Evolutionary conservation across 2,888 invertebrate species (phyloP).

Genomic region (Noctuana brunneofusca): DNA sequence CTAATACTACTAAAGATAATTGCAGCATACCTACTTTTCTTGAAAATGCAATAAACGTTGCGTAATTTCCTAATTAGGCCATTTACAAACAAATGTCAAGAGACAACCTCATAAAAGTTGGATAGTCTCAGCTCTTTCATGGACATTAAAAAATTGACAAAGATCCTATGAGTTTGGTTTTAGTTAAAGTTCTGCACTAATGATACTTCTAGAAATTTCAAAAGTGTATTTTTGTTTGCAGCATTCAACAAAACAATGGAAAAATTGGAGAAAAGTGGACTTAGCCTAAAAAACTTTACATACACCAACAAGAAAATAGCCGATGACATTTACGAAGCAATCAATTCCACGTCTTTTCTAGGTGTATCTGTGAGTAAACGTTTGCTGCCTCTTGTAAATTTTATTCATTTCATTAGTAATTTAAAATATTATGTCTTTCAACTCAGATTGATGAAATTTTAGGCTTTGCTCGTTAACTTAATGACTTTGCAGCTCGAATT

Average conservation of each 20-base stretch:
- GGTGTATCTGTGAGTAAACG: slow-evolving; percentile 94
- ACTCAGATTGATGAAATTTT: slow-evolving; percentile 31
- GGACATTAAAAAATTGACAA: no score
- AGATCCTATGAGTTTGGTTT: no score
- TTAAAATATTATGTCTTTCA: slow-evolving; percentile 32
- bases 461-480: slow-evolving; percentile 39
- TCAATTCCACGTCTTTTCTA: slow-evolving; percentile 98
- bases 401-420: slow-evolving; percentile 9
- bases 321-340: slow-evolving; percentile 97
- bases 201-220: no score
- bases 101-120: no score
- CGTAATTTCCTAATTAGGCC: no score
- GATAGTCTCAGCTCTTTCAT: no score
- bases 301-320: slow-evolving; percentile 97
- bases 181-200: no score
- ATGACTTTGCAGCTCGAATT: slow-evolving; percentile 40
- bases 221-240: slow-evolving; percentile 52
- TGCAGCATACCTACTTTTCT: no score
- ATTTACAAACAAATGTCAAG: no score
- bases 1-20: no score
- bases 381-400: neutral
- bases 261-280: slow-evolving; percentile 89
- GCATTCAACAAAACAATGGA: slow-evolving; percentile 99
- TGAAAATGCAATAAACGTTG: no score
- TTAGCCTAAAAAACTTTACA: slow-evolving; percentile 96